phyloP scores from a whole-genome alignment of 1,140 invertebrate genomes.

The Pinna nobilis region DNA sequence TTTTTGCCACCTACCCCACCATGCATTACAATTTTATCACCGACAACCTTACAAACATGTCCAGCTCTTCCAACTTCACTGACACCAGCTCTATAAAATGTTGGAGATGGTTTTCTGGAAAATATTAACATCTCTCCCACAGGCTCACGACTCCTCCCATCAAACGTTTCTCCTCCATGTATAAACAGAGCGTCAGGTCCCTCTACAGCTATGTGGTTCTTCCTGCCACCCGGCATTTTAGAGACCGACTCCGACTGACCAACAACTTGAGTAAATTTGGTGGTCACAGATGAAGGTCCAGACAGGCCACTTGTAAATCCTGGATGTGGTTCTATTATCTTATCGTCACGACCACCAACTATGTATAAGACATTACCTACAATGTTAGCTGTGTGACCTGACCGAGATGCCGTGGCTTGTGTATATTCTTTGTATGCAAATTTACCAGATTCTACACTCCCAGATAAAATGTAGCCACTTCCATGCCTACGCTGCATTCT shows the following conservation, averaged over 20 bases:
- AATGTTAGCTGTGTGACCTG: slow-evolving; percentile 67
- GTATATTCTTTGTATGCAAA: slow-evolving; percentile 63
- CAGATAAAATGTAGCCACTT: slow-evolving; percentile 63
- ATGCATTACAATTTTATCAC: slow-evolving; percentile 64
- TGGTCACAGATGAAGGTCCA: neutral
- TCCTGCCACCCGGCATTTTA: slow-evolving; percentile 66
- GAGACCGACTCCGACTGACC: slow-evolving; percentile 43
- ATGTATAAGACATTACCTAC: slow-evolving; percentile 57
- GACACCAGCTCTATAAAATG: slow-evolving; percentile 61
- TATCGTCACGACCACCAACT: slow-evolving; percentile 69
- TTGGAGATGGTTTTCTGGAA: slow-evolving; percentile 38
- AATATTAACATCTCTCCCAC: slow-evolving; percentile 69
- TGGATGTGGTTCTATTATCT: slow-evolving; percentile 58
- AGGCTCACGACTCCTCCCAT: slow-evolving; percentile 64
- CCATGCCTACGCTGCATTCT: slow-evolving; percentile 66
- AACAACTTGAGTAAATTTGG: slow-evolving; percentile 21
- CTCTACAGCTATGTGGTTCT: slow-evolving; percentile 60
- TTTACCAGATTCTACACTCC: slow-evolving; percentile 45
- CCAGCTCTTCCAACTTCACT: slow-evolving; percentile 58
- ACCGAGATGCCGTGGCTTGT: slow-evolving; percentile 63
- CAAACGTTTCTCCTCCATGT: slow-evolving; percentile 73
- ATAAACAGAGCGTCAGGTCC: slow-evolving; percentile 58
- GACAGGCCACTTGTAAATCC: slow-evolving; percentile 35
- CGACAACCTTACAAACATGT: slow-evolving; percentile 60
- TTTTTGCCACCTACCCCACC: slow-evolving; percentile 63